phyloP scores from a whole-genome alignment of 2,797 vertebrate genomes.

The Gymnoscopelus braueri region DNA sequence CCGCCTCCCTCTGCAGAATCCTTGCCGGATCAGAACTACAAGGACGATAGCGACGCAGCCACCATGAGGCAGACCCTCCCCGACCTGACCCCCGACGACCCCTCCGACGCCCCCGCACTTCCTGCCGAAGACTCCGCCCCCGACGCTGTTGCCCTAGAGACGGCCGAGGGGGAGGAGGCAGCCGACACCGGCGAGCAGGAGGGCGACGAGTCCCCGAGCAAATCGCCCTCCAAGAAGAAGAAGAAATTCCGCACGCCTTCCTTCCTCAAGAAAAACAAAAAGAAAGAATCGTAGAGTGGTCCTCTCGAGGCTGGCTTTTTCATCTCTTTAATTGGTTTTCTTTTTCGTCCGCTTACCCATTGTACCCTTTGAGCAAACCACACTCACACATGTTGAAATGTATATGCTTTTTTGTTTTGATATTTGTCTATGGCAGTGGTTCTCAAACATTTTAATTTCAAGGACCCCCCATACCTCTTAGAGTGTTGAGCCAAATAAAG shows the following conservation, averaged over 20 bases:
- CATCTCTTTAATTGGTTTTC: constrained; percentile 36
- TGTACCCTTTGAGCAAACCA: constrained; percentile 50
- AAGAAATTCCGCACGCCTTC: constrained; percentile 99
- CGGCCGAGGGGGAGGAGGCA: constrained; percentile 81
- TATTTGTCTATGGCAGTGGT: constrained; percentile 40
- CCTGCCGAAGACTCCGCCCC: constrained; percentile 78
- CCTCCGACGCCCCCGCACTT: constrained; percentile 86
- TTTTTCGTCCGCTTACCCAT: constrained; percentile 39
- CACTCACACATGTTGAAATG: constrained; percentile 41
- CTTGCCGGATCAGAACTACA: constrained; percentile 82
- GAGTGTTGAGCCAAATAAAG: too few relatives aligned
- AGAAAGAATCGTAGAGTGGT: constrained; percentile 90
- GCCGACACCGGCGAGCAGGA: constrained; percentile 84
- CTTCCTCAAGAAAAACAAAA: constrained; percentile 99
- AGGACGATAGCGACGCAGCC: constrained; percentile 92
- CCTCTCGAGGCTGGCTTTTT: constrained; percentile 50
- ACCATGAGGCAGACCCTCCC: constrained; percentile 96
- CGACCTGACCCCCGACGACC: constrained; percentile 93
- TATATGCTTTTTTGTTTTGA: constrained; percentile 55
- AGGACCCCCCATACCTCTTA: too few relatives aligned
- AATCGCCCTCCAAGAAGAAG: constrained; percentile 99
- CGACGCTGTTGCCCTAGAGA: constrained; percentile 60
- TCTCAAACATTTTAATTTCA: too few relatives aligned
- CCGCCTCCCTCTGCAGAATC: constrained; percentile 75
- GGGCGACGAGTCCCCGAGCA: constrained; percentile 96